Evolutionary conservation across 2,113 vertebrate species (phyloP).

Genomic region (Octodon degus): DNA sequence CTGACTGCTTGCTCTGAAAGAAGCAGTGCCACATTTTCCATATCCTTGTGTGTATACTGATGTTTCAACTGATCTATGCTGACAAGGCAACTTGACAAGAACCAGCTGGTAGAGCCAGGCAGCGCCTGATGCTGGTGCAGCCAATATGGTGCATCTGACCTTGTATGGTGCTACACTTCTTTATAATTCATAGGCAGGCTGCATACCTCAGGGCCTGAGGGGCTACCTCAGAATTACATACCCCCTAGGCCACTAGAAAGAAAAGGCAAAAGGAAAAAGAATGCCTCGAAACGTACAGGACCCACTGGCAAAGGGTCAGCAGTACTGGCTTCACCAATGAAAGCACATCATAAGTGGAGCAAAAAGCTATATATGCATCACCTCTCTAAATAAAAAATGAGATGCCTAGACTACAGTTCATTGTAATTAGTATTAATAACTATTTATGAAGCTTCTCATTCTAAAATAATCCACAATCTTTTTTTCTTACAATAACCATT

Average conservation of each 20-base stretch:
- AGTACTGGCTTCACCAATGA: background rate
- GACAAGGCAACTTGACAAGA: constrained; percentile 35
- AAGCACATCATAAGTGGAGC: background rate
- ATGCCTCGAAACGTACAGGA: background rate
- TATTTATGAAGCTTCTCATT: constrained; percentile 1
- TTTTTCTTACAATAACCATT: background rate
- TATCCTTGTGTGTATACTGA: background rate
- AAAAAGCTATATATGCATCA: background rate
- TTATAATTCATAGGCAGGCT: background rate
- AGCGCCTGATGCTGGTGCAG: background rate
- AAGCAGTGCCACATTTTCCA: constrained; percentile 43
- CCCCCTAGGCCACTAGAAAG: background rate
- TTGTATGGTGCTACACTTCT: background rate
- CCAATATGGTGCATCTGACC: background rate
- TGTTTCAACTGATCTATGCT: background rate
- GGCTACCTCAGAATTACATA: background rate
- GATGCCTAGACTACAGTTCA: background rate
- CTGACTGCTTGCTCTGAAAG: constrained; percentile 21
- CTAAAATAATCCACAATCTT: background rate
- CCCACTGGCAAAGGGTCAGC: background rate
- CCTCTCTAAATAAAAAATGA: background rate
- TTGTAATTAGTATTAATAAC: background rate
- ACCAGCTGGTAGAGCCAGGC: constrained; percentile 49
- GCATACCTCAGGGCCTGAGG: background rate
- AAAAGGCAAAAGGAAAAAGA: background rate